Base-by-base conservation (phyloP, 2,797 vertebrate species). In the Gallinago solitaria region DNA sequence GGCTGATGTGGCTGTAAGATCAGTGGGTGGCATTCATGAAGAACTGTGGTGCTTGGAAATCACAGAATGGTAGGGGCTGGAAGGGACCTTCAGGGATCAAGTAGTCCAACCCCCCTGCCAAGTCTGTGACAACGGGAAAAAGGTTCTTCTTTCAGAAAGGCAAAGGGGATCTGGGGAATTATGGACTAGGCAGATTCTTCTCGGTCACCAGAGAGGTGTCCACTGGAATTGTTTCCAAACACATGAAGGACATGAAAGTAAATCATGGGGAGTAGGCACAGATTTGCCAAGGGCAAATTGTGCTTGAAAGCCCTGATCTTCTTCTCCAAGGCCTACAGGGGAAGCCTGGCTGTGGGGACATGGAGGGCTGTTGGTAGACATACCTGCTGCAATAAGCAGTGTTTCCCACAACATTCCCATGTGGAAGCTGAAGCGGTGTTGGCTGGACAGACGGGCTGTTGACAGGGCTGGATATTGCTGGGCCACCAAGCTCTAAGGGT, bases 221-320 rank as follows among this genome's bases (percentile, higher is more conserved):
- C 32, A 5, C 39, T 68, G 84, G 25, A 33, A 8, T 57, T 32
- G 0, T 51, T 70, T 74, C 83, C 75, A 70, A 67, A 48, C 21
- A 7, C 0, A 0, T 0, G 0, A 27, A 50, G 32, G 47, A 37
- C 28, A 18, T 21, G 45, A 71, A 81, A 20, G 59, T 30, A 24
- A 39, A 16, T 9, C 0, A 0, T 32, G 33, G 75, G n/a, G 6
- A 5, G 25, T 4, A 16, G 43, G 12, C 12, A 5, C 5, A 27
- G 64, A 30, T 81, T 60, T 57, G 32, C 24, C 51, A 51, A 32
- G 60, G 41, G 35, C 14, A 77, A 3, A 6, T 4, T 5, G 23
- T 17, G 19, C 63, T 43, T 27, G 33, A 12, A 50, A 78, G 32
- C 21, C 19, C 20, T 0, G 3, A 3, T 12, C 41, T 79, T 10